Base-by-base conservation (phyloP, 2,797 vertebrate species). In the Brachymystax lenok region DNA sequence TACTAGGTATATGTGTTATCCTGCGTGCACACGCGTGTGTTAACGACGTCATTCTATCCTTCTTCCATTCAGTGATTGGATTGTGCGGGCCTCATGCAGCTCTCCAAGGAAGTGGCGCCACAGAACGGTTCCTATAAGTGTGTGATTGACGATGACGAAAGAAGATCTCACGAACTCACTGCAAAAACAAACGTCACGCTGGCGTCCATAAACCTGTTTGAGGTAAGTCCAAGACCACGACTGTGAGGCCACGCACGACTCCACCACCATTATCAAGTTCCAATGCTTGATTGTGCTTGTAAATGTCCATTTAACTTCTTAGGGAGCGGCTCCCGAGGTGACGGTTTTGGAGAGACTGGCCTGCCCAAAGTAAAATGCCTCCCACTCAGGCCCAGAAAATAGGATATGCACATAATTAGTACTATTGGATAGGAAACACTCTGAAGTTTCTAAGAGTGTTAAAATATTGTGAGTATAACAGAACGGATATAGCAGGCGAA, bases 81-180 rank as follows among this genome's bases (percentile, higher is more conserved):
- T 52, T 4, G 30, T 4, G 12, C 5, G 17, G 17, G 13, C 30
- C 27, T n/a, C 52, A 94, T 93, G 91, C 88, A 88, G 86, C 86
- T 92, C 81, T 74, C 75, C 83, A 91, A 86, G 77, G 88, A 91
- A 46, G 81, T 85, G 75, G 73, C 86, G 40, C 87, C 84, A 24
- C 84, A 86, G 76, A 93, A 81, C 83, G 93, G 86, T 52, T 90
- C 82, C 80, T 95, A 95, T 24, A 89, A 88, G 0, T 94, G 91
- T 46, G 92, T 95, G 76, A 88, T 93, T 51, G 90, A 92, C 33
- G 89, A 93, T n/a, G 91, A 93, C 0, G 88, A 94, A 59, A 46
- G 73, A 59, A 40, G n/a, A 63, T 24, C 59, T 4, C 59, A 63
- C n/a, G 10, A 27, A 24, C 59, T 63, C 59, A 27, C 59, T 5